These are phyloP conservation scores for Lasioglossum zephyrum DNA, from an alignment of 2,888 invertebrate species.

Conservation along the genomic window DNA sequence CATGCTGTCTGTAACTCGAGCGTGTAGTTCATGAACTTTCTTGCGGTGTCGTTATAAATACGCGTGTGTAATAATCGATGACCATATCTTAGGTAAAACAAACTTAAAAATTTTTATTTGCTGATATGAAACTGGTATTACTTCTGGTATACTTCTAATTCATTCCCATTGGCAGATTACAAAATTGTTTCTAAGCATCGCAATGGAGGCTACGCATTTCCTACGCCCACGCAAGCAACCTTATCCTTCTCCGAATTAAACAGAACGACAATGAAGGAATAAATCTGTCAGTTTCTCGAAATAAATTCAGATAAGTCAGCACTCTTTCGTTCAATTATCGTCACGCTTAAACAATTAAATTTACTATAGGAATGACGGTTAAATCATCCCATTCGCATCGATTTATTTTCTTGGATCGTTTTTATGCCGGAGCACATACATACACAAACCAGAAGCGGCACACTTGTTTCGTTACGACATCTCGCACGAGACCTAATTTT, in stretches of 20 bases:
- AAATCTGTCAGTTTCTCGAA: slow-evolving; percentile 6
- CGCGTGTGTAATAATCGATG: slow-evolving; percentile 2
- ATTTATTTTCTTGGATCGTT: neutral
- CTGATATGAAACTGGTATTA: neutral
- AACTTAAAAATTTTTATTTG: neutral
- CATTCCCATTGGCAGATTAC: neutral
- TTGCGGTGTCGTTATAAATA: slow-evolving; percentile 25
- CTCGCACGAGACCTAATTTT: slow-evolving; percentile 57
- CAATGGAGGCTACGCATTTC: neutral
- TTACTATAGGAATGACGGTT: neutral
- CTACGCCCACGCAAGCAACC: neutral
- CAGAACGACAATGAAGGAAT: slow-evolving; percentile 9
- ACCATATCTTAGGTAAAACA: neutral
- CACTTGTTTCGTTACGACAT: slow-evolving; percentile 40
- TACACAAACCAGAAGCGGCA: neutral
- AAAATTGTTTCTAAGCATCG: neutral
- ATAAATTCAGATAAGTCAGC: slow-evolving; percentile 11
- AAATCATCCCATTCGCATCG: neutral
- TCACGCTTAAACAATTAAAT: neutral
- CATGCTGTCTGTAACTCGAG: slow-evolving; percentile 47
- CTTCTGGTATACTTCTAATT: neutral
- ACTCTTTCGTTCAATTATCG: neutral
- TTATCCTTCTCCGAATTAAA: neutral
- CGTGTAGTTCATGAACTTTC: slow-evolving; percentile 52
- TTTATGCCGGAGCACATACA: neutral